Base-by-base conservation (phyloP, 2,113 vertebrate genomes). In the Amazona vittata region DNA sequence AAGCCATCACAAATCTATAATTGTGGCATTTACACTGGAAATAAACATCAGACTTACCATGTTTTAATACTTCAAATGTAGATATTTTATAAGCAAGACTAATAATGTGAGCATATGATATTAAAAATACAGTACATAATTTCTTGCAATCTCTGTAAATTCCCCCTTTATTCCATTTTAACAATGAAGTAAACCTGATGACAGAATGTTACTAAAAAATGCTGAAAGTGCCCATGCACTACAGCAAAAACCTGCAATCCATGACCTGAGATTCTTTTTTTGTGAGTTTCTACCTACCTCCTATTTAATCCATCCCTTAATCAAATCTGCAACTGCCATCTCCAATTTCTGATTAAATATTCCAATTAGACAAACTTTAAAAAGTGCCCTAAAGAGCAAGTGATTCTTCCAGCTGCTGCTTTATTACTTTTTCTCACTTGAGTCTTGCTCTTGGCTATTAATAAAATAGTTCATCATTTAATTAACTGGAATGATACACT, bases 321-420 rank as follows among this genome's bases (percentile, higher is more conserved):
- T 93, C 94, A 97, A 85, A 93, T 80, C 60, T 63, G 44, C 24
- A 94, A 84, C 73, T 75, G 57, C 20, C 80, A 92, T 60, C n/a
- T 93, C 35, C 65, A 93, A 86, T 82, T 89, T 82, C 74, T 87
- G 84, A 89, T 73, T 82, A 91, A 91, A 55, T 79, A 92, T 93
- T 93, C 77, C 69, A 95, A 84, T 84, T 89, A 93, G 15, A 55
- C 0, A 5, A 96, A 96, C 39, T 89, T 89, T 82, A 1, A 60
- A 68, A 93, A 84, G 81, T 64, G 74, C 59, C 52, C 43, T 74
- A 89, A 89, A 89, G 73, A 92, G 43, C 46, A 91, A 70, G 43
- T 43, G 43, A 93, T 71, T 71, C 55, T 68, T 82, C 21, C 62
- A 96, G 49, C 24, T 86, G 55, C 77, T 89, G 18, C 77, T 84